phyloP scores from a whole-genome alignment of 2,113 vertebrate species.

The Thryonomys swinderianus region DNA sequence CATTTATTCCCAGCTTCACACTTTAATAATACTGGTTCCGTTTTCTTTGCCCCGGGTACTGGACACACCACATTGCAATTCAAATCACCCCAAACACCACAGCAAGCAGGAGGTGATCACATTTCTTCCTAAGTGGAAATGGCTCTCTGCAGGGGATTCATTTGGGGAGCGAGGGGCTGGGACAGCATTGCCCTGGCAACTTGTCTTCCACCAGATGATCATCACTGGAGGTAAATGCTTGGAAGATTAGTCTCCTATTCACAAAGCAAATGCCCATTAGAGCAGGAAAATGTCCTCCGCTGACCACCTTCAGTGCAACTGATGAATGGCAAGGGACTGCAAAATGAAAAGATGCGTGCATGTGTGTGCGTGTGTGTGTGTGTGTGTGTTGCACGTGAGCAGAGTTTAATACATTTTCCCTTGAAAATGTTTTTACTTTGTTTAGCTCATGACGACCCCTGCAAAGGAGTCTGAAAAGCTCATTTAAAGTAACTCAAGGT shows the following conservation, averaged over 20 bases:
- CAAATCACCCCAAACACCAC: slow-evolving; percentile 69
- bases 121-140: slow-evolving; percentile 77
- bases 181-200: slow-evolving; percentile 53
- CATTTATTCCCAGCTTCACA: slow-evolving; percentile 78
- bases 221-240: slow-evolving; percentile 65
- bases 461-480: slow-evolving; percentile 15
- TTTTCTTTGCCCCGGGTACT: slow-evolving; percentile 72
- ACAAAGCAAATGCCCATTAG: slow-evolving; percentile 47
- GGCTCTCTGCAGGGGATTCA: slow-evolving; percentile 66
- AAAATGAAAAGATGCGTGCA: background rate
- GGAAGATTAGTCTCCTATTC: slow-evolving; percentile 63
- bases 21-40: slow-evolving; percentile 69
- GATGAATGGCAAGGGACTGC: slow-evolving; percentile 4
- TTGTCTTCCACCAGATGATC: slow-evolving; percentile 57
- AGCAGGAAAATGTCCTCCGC: slow-evolving; percentile 55
- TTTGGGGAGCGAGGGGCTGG: slow-evolving; percentile 9
- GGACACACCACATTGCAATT: slow-evolving; percentile 77
- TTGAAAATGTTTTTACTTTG: background rate
- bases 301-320: background rate
- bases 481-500: background rate
- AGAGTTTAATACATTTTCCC: background rate
- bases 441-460: background rate
- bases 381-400: accelerated
- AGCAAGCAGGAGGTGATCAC: slow-evolving; percentile 72
- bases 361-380: background rate